Evolutionary conservation across 53 echinoderm and acorn worm species (phyloP), one percentile per base, ranked within the genome.

Genomic region (Luidia sarsii): DNA sequence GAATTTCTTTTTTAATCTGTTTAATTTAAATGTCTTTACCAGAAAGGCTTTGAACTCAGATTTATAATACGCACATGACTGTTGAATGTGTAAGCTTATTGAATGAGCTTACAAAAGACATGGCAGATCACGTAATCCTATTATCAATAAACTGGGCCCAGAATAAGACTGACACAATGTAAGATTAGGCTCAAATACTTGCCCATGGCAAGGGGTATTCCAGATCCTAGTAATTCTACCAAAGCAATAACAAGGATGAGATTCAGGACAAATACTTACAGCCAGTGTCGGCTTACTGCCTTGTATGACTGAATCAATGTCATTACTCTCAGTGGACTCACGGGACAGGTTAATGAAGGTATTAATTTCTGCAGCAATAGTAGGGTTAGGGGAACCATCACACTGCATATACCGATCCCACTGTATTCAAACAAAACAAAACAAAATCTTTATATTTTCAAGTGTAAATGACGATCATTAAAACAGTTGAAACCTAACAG

Each of bases 351-450:
- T 96, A 48, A 96, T 96, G 77, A 90, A 96, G 15, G 97, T 93
- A 75, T 96, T 96, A 54, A 96, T 91, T 68, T 96, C 97, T 2
- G 93, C 89, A 21, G 93, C 80, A 23, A 96, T 86, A 15, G 97
- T 93, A 3, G 97, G 97, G 61, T 96, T 91, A 18, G 97, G 97
- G 53, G 89, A 93, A 1, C 97, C 97, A 80, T 88, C 87, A 50
- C 97, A 96, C 28, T 60, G 80, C 97, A 96, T 93, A 82, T 88
- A 96, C 9, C 97, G 90, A 16, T 86, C 87, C 97, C 97, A 96
- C 97, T 96, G 84, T 3, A 39, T 32, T n/a, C n/a, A n/a, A 57
- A 22, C 22, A 63, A 34, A 46, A 9, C 52, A 52, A n/a, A n/a
- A n/a, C n/a, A n/a, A n/a, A n/a, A n/a, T n/a, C n/a, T n/a, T n/a